Evolutionary conservation across 2,113 vertebrate genomes (phyloP), one percentile per base, ranked within the genome.

Genomic region (Salvator merianae): DNA sequence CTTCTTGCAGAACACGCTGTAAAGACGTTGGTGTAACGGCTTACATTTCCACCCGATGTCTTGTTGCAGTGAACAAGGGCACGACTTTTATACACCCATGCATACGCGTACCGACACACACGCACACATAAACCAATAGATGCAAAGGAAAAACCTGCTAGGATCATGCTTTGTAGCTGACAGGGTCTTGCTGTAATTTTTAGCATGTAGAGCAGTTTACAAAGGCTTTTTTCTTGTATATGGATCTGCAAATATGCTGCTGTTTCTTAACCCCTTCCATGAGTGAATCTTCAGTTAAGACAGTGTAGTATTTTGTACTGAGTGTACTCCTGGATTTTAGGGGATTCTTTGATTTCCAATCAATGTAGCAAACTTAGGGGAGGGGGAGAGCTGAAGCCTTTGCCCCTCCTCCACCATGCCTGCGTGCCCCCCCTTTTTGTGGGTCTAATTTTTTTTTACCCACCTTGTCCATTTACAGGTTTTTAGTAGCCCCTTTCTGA

Each of bases 21-120:
- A 89, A 50, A 88, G 90, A 87, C 93, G 92, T 91, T 94, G 95
- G 95, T 95, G 95, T 96, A 94, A 95, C 92, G 78, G 94, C 92
- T 94, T 95, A 88, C 95, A 92, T 94, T 95, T 95, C 95, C 96
- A 95, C 92, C 93, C 95, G 90, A 90, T 93, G 91, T 95, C 90
- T 91, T 95, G 94, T 96, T 95, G 95, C 96, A 94, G 93, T 95
- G 95, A 96, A 93, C 91, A 91, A 95, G 94, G 94, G 95, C 95
- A 94, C 91, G 91, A 93, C 95, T 96, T 95, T 95, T 95, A 93
- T 96, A 96, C 94, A 92, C 91, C 91, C 91, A 86, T 88, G 92
- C 86, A 93, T 88, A 88, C 74, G 93, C 86, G 87, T 77, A 87
- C 85, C 43, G 3, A 66, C 40, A 89, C 84, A 90, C 69, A 86